These are phyloP conservation scores for Porites evermanni DNA, from an alignment of 92 coral and sea anemone species.

Conservation along the genomic window DNA sequence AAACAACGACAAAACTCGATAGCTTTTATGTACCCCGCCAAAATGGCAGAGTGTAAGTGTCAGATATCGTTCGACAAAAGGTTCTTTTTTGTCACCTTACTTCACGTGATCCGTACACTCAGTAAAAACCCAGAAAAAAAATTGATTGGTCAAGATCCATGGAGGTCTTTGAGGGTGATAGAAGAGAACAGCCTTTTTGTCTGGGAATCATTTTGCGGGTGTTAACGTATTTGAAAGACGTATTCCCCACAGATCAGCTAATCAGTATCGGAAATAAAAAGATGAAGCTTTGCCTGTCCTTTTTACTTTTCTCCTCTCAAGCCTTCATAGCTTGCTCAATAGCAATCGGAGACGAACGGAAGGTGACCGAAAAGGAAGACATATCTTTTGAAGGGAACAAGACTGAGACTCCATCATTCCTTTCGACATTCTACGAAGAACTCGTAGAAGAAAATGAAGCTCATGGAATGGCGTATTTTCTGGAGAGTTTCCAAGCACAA, in stretches of 20 bases:
- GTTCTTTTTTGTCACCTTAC: too few relatives aligned
- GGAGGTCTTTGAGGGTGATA: neutral
- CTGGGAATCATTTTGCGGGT: neutral
- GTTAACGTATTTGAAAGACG: neutral
- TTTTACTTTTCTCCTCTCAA: conserved; percentile 12
- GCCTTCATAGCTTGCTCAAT: conserved; percentile 3
- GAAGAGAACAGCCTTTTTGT: neutral
- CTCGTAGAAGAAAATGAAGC: neutral
- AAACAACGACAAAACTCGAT: too few relatives aligned
- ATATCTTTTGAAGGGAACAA: neutral
- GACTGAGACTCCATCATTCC: neutral
- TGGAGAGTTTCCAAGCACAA: conserved; percentile 3
- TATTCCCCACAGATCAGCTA: neutral
- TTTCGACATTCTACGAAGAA: neutral
- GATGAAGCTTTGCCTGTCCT: neutral
- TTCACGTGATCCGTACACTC: neutral
- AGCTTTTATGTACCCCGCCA: too few relatives aligned
- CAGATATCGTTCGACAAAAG: too few relatives aligned
- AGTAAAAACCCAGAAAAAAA: too few relatives aligned
- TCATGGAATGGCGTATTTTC: neutral
- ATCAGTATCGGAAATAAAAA: neutral
- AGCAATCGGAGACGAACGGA: neutral
- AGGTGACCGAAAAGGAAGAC: neutral
- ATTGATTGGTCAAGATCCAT: conserved; percentile 1
- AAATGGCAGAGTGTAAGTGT: too few relatives aligned